A percentile compares a stretch with the other conserved stretches of the same genome.
These are phyloP conservation scores for Lophius piscatorius DNA, from an alignment of 2,113 vertebrate species.

Conservation along the genomic window DNA sequence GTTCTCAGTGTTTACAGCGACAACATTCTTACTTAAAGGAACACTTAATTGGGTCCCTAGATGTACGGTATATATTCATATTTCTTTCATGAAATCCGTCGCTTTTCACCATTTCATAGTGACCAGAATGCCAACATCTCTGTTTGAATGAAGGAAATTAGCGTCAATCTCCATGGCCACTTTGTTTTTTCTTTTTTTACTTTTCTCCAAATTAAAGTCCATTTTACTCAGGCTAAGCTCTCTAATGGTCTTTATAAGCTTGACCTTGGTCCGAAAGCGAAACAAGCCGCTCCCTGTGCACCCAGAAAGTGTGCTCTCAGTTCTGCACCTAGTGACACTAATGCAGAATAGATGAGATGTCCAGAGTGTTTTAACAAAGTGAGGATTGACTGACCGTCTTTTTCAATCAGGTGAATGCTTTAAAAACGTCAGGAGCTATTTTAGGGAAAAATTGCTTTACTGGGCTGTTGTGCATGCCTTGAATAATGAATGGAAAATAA, in stretches of 20 bases:
- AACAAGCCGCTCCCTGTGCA: neutral
- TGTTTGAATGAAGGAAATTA: too few relatives aligned
- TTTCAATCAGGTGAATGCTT: conserved; percentile 13
- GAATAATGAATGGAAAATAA: conserved; percentile 39
- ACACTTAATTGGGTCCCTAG: too few relatives aligned
- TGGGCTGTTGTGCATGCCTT: neutral
- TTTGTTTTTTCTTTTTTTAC: neutral
- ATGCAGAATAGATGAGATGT: conserved; percentile 2
- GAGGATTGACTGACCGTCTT: conserved; percentile 10
- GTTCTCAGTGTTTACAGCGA: too few relatives aligned
- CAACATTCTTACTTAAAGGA: too few relatives aligned
- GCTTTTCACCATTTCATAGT: too few relatives aligned
- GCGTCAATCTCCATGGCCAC: conserved; percentile 2
- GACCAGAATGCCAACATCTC: neutral
- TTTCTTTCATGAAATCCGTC: too few relatives aligned
- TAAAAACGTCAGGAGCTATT: conserved; percentile 9
- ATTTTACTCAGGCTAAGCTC: neutral
- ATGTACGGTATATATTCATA: too few relatives aligned
- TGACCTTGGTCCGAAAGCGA: conserved; percentile 21
- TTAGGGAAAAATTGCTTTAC: conserved; percentile 14
- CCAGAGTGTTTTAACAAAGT: neutral
- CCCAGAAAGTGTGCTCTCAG: neutral
- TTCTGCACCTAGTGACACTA: neutral
- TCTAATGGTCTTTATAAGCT: conserved; percentile 10
- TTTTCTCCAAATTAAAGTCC: too few relatives aligned